Percentiles rank a stretch among this genome's conserved stretches.
phyloP scores from a whole-genome alignment of 1,140 invertebrate species.

The Nilaparvata lugens region DNA sequence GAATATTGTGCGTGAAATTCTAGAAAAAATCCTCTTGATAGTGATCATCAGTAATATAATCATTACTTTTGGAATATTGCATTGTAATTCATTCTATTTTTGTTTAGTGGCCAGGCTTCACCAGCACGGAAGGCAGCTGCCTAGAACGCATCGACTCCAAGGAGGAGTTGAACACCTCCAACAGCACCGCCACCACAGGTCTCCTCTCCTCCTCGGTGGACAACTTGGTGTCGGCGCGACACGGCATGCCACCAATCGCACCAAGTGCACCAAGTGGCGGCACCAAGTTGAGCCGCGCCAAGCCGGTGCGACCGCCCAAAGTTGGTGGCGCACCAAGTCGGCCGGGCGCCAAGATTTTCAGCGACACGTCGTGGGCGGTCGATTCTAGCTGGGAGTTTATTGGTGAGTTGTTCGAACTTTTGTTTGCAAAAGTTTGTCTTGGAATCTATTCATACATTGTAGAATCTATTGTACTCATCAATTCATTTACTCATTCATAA shows the following conservation, averaged over 20 bases:
- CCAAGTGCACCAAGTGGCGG: too few relatives aligned
- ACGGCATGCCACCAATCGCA: background rate
- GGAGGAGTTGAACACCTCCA: conserved; percentile 20
- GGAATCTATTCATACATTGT: too few relatives aligned
- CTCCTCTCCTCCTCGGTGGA: conserved; percentile 58
- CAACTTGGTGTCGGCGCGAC: conserved; percentile 37
- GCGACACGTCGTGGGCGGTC: conserved; percentile 65
- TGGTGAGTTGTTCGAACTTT: conserved; percentile 49
- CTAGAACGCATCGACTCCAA: conserved; percentile 49
- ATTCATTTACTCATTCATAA: too few relatives aligned
- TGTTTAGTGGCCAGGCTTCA: conserved; percentile 38
- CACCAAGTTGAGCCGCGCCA: conserved; percentile 26
- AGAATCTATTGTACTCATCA: too few relatives aligned
- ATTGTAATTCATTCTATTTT: conserved; percentile 27
- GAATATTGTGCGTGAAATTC: too few relatives aligned
- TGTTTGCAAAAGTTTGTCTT: too few relatives aligned
- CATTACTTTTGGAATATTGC: too few relatives aligned
- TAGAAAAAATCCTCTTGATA: too few relatives aligned
- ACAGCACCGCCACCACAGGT: too few relatives aligned
- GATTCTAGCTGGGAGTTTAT: conserved; percentile 84
- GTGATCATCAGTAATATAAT: too few relatives aligned
- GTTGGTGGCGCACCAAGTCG: conserved; percentile 31
- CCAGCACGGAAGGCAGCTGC: conserved; percentile 29
- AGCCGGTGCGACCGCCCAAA: conserved; percentile 58
- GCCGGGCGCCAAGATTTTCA: conserved; percentile 23